These are phyloP conservation scores for Aradophagus sp. DNA, from an alignment of 1,140 invertebrate genomes.

Conservation along the genomic window DNA sequence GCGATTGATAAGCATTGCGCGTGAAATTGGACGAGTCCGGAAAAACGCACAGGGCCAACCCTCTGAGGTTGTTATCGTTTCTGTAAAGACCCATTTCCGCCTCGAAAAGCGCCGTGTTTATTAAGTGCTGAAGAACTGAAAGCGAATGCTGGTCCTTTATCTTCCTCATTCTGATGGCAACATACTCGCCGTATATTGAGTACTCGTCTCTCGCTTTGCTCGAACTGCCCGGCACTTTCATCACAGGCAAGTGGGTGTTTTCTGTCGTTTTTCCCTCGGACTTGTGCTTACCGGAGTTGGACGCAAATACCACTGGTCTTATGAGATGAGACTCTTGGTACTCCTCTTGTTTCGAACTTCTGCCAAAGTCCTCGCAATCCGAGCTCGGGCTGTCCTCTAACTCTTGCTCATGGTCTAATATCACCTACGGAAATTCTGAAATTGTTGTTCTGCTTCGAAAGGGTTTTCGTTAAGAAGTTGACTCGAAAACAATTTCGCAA, in stretches of 20 bases:
- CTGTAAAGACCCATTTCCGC: constrained; percentile 52
- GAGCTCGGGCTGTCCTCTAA: constrained; percentile 35
- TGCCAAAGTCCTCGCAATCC: constrained; percentile 36
- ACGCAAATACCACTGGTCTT: constrained; percentile 27
- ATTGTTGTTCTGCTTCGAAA: constrained; percentile 31
- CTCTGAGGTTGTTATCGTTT: constrained; percentile 36
- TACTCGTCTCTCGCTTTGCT: constrained; percentile 38
- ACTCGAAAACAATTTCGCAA: too few relatives aligned
- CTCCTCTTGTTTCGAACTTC: constrained; percentile 27
- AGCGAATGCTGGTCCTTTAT: constrained; percentile 42
- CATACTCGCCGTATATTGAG: constrained; percentile 50
- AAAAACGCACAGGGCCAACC: constrained; percentile 35
- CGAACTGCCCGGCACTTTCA: constrained; percentile 14
- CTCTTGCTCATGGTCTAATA: constrained; percentile 45
- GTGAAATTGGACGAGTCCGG: constrained; percentile 34
- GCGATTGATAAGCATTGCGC: constrained; percentile 32
- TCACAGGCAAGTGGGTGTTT: constrained; percentile 33
- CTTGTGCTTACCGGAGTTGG: constrained; percentile 25
- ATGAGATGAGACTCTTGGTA: constrained; percentile 29
- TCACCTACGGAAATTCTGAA: constrained; percentile 30
- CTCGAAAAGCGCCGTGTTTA: constrained; percentile 52
- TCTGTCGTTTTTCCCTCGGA: constrained; percentile 14
- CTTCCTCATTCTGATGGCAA: constrained; percentile 46
- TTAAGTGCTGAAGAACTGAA: constrained; percentile 50
- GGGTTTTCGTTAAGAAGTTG: too few relatives aligned